phyloP scores from a whole-genome alignment of 2,888 invertebrate species.

The Cheilosia impressa region DNA sequence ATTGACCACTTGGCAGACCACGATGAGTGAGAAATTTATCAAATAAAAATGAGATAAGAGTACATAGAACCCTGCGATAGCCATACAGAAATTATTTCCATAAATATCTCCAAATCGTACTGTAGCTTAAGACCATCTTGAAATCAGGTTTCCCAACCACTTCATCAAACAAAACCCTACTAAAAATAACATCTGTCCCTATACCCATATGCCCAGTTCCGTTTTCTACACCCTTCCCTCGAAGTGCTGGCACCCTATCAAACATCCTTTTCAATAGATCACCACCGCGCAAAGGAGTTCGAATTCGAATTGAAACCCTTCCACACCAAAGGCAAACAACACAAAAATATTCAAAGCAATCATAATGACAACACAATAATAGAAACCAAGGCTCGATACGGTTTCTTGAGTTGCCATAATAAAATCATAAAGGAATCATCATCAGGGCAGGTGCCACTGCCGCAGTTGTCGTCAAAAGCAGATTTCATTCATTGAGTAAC shows the following conservation, averaged over 20 bases:
- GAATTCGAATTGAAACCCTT: slow-evolving; percentile 52
- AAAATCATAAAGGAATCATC: slow-evolving; percentile 49
- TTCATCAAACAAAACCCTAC: slow-evolving; percentile 5
- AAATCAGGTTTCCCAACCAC: slow-evolving; percentile 37
- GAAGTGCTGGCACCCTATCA: slow-evolving; percentile 40
- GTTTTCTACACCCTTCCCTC: slow-evolving; percentile 40
- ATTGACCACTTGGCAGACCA: no score
- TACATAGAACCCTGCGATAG: no score
- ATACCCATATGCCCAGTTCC: slow-evolving; percentile 60
- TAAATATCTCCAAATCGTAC: neutral
- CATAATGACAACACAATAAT: slow-evolving; percentile 50
- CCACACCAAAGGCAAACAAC: slow-evolving; percentile 38
- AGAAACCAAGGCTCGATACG: slow-evolving; percentile 36
- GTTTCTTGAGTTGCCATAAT: slow-evolving; percentile 23
- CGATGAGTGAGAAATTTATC: no score
- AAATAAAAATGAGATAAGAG: no score
- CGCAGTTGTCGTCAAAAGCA: slow-evolving; percentile 70
- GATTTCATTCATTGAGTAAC: slow-evolving; percentile 46
- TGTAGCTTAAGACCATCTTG: neutral
- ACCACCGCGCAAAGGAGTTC: slow-evolving; percentile 39
- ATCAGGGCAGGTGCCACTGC: slow-evolving; percentile 65
- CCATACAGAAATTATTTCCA: no score
- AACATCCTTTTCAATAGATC: slow-evolving; percentile 32
- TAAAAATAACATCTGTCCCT: slow-evolving; percentile 61
- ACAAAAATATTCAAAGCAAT: slow-evolving; percentile 50